Conservation (phyloP, 2,797 vertebrate genomes). For the Hybognathus amarus region DNA sequence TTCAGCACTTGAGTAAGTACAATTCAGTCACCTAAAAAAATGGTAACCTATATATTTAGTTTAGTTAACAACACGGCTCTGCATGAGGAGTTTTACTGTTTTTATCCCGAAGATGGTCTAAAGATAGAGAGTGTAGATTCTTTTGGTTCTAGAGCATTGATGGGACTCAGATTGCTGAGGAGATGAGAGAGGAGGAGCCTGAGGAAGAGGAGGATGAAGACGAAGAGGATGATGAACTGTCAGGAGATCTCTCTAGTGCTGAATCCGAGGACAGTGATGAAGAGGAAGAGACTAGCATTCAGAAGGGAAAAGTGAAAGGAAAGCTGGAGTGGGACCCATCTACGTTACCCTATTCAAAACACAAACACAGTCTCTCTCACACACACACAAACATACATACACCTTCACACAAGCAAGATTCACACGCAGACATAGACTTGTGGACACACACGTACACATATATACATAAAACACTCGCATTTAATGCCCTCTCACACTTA, state of each 20-base stretch:
- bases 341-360: slow-evolving; percentile 55
- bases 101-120: not conserved
- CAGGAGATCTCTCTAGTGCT: slow-evolving; percentile 85
- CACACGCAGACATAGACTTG: slow-evolving; percentile 31
- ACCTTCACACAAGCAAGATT: slow-evolving; percentile 17
- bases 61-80: not conserved
- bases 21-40: too few relatives aligned
- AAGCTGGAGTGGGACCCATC: slow-evolving; percentile 91
- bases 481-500: slow-evolving; percentile 64
- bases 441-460: slow-evolving; percentile 41
- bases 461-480: slow-evolving; percentile 29
- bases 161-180: slow-evolving; percentile 71
- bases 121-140: not conserved
- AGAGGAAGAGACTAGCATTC: slow-evolving; percentile 74
- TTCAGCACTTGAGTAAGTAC: too few relatives aligned
- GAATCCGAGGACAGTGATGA: slow-evolving; percentile 91
- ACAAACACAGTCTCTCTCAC: not conserved
- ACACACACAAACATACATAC: slow-evolving; percentile 40
- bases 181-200: slow-evolving; percentile 62
- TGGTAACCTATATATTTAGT: not conserved
- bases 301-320: slow-evolving; percentile 78
- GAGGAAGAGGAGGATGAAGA: slow-evolving; percentile 72
- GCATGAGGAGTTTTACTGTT: not conserved
- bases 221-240: slow-evolving; percentile 74
- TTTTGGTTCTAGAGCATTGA: slow-evolving; percentile 81